Evolutionary conservation across 37 sponge, comb jelly and placozoan species (phyloP), one percentile per base, ranked within the genome.

Genomic region (Dysidea cf. avara): DNA sequence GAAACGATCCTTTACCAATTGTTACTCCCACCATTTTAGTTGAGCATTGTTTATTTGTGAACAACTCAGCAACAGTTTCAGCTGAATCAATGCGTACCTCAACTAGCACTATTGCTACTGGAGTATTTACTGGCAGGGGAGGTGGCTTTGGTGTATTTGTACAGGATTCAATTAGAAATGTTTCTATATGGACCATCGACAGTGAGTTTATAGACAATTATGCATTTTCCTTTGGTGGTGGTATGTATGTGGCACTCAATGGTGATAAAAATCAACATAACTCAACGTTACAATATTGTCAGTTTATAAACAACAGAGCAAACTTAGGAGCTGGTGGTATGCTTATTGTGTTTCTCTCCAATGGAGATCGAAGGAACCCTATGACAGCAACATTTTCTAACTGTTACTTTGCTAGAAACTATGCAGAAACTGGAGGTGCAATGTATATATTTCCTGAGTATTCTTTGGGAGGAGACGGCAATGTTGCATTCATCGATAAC

Each of bases 161-260:
- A 20, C 77, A 76, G 52, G 77, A 87, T 17, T 53, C 68, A 0
- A 35, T 16, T 37, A 53, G 73, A 32, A 68, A 82, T 35, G 17
- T 82, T 36, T 35, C 59, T 2, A 75, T 77, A 2, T 18, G 14
- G n/a, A 72, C 82, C 21, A 52, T 36, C 0, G 59, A 66, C 31
- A 54, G 81, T 38, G 3, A 14, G 2, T 87, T 82, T 59, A 21
- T 9, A 26, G 16, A 28, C 34, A 87, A 87, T 68, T 62, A 21
- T 29, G 88, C 79, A 1, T 30, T 39, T 13, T 70, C 72, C 7
- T 87, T 87, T 72, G 88, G 83, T 2, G 88, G 83, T n/a, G 83
- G 74, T 9, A 16, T 87, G 0, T 87, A 78, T 37, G 46, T 82
- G 14, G 35, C 78, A 11, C 24, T 66, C 12, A 28, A 20, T 51